phyloP scores from a whole-genome alignment of 2,113 vertebrate species.

The Mobula birostris region DNA sequence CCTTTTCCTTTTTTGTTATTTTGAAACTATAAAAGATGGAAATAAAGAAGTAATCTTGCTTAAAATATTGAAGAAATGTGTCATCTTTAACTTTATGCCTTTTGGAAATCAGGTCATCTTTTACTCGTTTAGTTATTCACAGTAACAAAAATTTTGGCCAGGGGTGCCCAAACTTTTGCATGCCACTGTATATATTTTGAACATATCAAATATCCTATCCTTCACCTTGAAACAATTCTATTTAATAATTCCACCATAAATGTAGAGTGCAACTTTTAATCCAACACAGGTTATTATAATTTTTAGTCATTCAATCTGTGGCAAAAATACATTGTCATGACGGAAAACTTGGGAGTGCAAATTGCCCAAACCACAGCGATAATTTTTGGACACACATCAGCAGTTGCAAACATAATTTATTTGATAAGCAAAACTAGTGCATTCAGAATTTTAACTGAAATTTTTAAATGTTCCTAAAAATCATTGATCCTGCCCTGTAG shows the following conservation, averaged over 20 bases:
- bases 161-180: too few species aligned
- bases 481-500: not conserved
- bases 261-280: not conserved
- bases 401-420: not conserved
- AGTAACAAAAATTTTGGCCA: too few species aligned
- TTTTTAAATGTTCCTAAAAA: not conserved
- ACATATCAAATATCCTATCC: not conserved
- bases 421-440: not conserved
- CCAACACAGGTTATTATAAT: not conserved
- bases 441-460: not conserved
- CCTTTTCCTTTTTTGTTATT: too few species aligned
- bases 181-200: not conserved
- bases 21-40: too few species aligned
- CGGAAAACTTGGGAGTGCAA: not conserved
- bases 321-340: not conserved
- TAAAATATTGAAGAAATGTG: too few species aligned
- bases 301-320: not conserved
- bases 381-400: not conserved
- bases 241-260: conserved; percentile 1
- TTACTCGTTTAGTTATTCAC: too few species aligned
- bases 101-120: too few species aligned
- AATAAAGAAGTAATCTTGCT: too few species aligned
- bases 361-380: not conserved
- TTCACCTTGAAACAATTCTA: conserved; percentile 7
- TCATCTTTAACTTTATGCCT: too few species aligned